Evolutionary conservation across 2,888 invertebrate species (phyloP), one percentile per base, ranked within the genome.

Genomic region (Dasypogon diadema): DNA sequence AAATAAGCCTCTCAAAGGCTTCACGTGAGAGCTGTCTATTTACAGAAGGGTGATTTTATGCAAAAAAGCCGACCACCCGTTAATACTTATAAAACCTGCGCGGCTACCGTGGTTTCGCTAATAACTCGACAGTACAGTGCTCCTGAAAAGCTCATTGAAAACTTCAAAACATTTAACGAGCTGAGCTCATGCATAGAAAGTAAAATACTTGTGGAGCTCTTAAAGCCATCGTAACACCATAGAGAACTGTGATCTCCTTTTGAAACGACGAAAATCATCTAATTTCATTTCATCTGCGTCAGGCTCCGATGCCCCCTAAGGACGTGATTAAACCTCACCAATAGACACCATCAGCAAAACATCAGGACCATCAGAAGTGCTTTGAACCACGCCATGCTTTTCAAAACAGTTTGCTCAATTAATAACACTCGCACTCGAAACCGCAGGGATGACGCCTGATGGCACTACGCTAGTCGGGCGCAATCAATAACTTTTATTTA

Each of bases 401-500:
- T 63, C 42, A 63, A 63, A 63, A 63, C 16, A 24, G 10, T n/a
- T 22, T 18, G 16, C 21, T 26, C 42, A 18, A 46, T 63, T 34
- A 63, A 42, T 63, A 42, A 46, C 46, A 24, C 24, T 42, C 24
- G 14, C 12, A 10, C 21, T 18, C 8, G 22, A 55, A 21, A 22
- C 22, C 55, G 22, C 55, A 10, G 22, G 12, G 22, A 6, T 18
- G 5, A 14, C 3, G 16, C 12, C 26, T 30, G 46, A n/a, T 42
- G 21, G 10, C n/a, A n/a, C n/a, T n/a, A n/a, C n/a, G n/a, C n/a
- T n/a, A n/a, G n/a, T n/a, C n/a, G n/a, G n/a, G n/a, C n/a, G 63
- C 46, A 24, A 68, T 68, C 65, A 68, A 24, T 14, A 22, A 48
- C 5, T 14, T 68, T 48, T 68, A 68, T 68, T 48, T 65, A 26